Evolutionary conservation across 2,888 invertebrate species (phyloP).

Genomic region (Thumatha senex): DNA sequence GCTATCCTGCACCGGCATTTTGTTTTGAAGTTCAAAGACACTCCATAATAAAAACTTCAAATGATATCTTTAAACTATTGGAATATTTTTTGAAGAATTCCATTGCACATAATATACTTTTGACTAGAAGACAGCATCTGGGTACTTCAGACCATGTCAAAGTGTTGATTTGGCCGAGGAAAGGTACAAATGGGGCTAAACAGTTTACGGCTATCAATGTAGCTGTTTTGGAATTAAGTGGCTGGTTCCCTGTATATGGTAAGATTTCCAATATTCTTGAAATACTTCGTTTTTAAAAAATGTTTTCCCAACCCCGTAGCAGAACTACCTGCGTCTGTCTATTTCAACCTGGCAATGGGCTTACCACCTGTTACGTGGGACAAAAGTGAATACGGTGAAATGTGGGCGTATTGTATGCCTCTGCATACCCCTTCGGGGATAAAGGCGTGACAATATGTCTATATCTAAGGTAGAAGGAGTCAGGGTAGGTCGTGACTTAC

Average conservation of each 20-base stretch:
- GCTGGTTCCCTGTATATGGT: conserved; percentile 89
- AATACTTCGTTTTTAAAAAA: no score
- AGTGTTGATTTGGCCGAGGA: conserved; percentile 87
- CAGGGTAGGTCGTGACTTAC: no score
- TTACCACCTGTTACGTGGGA: no score
- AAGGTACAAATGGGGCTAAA: conserved; percentile 81
- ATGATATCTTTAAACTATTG: conserved; percentile 75
- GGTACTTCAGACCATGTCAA: conserved; percentile 63
- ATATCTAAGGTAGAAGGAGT: no score
- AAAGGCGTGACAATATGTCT: no score
- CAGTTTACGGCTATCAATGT: conserved; percentile 84
- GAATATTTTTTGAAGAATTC: conserved; percentile 83
- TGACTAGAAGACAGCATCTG: conserved; percentile 81
- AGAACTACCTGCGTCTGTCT: no score
- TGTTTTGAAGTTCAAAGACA: conserved; percentile 83
- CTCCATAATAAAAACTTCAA: conserved; percentile 45
- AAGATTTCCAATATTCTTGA: conserved; percentile 40
- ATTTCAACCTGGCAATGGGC: no score
- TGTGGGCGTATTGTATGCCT: no score
- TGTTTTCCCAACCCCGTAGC: no score
- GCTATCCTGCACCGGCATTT: conserved; percentile 87
- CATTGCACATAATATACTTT: conserved; percentile 90
- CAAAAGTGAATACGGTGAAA: no score
- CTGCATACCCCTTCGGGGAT: no score
- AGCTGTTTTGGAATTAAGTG: conserved; percentile 90